Conservation (phyloP, 2,888 invertebrate species). For the Poecilobothrus nobilitatus region DNA sequence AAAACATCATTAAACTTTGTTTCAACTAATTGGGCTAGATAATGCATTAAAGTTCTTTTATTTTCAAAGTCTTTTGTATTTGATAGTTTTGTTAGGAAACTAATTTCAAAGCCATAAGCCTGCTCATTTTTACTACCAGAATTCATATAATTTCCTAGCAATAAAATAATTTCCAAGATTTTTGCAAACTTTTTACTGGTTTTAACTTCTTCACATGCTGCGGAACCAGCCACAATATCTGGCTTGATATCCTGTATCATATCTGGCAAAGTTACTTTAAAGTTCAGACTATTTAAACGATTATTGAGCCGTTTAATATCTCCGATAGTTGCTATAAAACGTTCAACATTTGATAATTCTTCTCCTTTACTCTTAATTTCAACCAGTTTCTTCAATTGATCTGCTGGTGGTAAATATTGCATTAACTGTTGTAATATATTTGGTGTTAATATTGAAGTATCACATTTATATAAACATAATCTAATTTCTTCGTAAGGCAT, state of each 20-base stretch:
- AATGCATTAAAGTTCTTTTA: constrained; percentile 86
- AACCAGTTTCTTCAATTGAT: constrained; percentile 76
- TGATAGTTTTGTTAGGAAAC: constrained; percentile 83
- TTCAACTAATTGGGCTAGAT: constrained; percentile 80
- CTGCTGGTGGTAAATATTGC: constrained; percentile 84
- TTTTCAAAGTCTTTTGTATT: constrained; percentile 91
- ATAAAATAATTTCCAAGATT: constrained; percentile 78
- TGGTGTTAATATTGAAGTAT: constrained; percentile 76
- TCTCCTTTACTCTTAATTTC: constrained; percentile 65
- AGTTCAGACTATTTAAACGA: constrained; percentile 78
- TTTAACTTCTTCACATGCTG: constrained; percentile 90
- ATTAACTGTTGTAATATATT: constrained; percentile 83
- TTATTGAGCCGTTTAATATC: constrained; percentile 81
- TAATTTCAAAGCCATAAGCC: constrained; percentile 94
- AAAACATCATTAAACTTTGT: constrained; percentile 78
- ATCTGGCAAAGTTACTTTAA: constrained; percentile 80
- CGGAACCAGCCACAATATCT: constrained; percentile 90
- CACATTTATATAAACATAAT: constrained; percentile 73
- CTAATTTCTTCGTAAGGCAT: constrained; percentile 73
- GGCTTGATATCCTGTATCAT: constrained; percentile 52
- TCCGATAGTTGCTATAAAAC: constrained; percentile 84
- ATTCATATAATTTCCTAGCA: constrained; percentile 96
- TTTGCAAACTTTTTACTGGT: constrained; percentile 82
- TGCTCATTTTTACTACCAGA: constrained; percentile 88
- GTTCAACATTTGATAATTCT: constrained; percentile 86